A percentile compares a stretch with the other conserved stretches of the same genome.
phyloP scores from a whole-genome alignment of 1,140 invertebrate genomes.

The Adelges cooleyi region DNA sequence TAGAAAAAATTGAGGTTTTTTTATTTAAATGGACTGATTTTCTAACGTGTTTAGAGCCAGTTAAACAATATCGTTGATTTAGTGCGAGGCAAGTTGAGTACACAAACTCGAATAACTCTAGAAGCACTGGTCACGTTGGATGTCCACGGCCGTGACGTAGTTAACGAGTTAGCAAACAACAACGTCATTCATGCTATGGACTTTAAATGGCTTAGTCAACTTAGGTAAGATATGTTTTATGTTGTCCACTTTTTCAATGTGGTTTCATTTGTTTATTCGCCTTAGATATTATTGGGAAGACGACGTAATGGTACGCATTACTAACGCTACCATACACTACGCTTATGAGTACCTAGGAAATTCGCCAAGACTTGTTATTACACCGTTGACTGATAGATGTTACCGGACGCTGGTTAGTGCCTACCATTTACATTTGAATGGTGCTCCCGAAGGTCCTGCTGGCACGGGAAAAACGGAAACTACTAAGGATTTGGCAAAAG shows the following conservation, averaged over 20 bases:
- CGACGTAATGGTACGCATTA: conserved; percentile 65
- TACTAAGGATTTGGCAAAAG: conserved; percentile 79
- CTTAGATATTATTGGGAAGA: conserved; percentile 73
- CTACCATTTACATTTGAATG: conserved; percentile 73
- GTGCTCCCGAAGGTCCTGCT: conserved; percentile 79
- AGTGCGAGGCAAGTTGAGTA: conserved; percentile 47
- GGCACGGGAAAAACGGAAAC: conserved; percentile 85
- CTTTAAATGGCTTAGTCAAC: conserved; percentile 83
- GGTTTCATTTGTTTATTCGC: conserved; percentile 1
- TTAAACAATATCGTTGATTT: conserved; percentile 44
- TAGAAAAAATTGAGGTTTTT: too few species aligned
- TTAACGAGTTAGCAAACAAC: conserved; percentile 57
- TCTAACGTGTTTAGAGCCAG: conserved; percentile 39
- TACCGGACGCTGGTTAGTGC: conserved; percentile 80
- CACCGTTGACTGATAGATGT: conserved; percentile 59
- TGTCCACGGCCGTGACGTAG: conserved; percentile 82
- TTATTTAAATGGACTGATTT: neutral
- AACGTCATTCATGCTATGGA: conserved; percentile 59
- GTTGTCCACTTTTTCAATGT: too few species aligned
- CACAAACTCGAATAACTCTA: conserved; percentile 62
- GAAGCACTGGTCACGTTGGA: conserved; percentile 81
- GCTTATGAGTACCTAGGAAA: conserved; percentile 87
- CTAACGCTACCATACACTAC: conserved; percentile 71
- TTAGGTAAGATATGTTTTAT: conserved; percentile 42
- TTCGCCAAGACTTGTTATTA: conserved; percentile 56